These are phyloP conservation scores for Danio aesculapii DNA, from an alignment of 2,797 vertebrate species.

Conservation along the genomic window DNA sequence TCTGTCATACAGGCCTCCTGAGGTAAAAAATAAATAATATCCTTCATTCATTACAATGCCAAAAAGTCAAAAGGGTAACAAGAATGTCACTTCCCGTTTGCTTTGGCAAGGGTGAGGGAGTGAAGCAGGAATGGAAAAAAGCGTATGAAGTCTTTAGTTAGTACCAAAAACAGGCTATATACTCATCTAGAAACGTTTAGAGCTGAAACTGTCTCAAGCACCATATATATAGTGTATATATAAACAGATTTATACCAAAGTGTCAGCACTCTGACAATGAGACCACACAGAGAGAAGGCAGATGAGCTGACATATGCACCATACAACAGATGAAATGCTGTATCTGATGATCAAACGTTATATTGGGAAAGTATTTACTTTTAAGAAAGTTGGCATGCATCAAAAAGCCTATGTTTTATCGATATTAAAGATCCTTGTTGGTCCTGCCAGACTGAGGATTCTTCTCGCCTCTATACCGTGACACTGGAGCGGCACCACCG, in stretches of 20 bases:
- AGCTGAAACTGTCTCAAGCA: slow-evolving; percentile 83
- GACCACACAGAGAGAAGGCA: slow-evolving; percentile 70
- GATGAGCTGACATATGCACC: not conserved
- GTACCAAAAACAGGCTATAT: slow-evolving; percentile 72
- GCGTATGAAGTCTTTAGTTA: slow-evolving; percentile 58
- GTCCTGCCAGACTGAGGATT: slow-evolving; percentile 39
- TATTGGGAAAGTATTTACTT: too few species aligned
- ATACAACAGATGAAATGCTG: not conserved
- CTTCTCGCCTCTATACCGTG: slow-evolving; percentile 21
- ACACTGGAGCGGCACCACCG: not conserved
- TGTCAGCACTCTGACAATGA: slow-evolving; percentile 66
- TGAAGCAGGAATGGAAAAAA: slow-evolving; percentile 31
- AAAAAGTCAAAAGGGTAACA: slow-evolving; percentile 52
- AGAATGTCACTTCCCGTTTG: slow-evolving; percentile 62
- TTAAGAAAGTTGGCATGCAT: not conserved
- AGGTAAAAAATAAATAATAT: slow-evolving; percentile 78
- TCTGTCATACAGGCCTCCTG: slow-evolving; percentile 73
- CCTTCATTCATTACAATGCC: slow-evolving; percentile 69
- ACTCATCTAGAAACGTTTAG: slow-evolving; percentile 81
- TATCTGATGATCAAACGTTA: not conserved
- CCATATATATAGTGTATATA: slow-evolving; percentile 69
- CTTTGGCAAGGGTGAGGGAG: not conserved
- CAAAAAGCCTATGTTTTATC: slow-evolving; percentile 1
- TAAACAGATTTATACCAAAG: slow-evolving; percentile 73
- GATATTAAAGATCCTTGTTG: slow-evolving; percentile 28